A percentile compares a stretch with the other conserved stretches of the same genome.
Conservation (phyloP, 2,113 vertebrate species). For the Rhipidura dahli region DNA sequence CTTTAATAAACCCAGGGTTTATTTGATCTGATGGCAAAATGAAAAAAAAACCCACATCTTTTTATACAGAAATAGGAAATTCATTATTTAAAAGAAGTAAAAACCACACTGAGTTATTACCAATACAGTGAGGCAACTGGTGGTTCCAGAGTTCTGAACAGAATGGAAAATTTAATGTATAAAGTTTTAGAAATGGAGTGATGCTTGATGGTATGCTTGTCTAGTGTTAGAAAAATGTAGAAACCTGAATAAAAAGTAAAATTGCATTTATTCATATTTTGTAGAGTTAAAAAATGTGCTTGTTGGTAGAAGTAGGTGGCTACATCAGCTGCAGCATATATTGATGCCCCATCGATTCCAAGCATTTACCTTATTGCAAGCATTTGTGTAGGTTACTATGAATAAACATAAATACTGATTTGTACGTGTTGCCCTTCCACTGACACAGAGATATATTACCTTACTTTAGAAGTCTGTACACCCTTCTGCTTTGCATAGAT, state of each 20-base stretch:
- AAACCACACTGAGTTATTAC: not conserved
- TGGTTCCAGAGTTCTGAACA: not conserved
- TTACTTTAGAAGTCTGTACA: constrained; percentile 59
- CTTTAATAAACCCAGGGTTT: not conserved
- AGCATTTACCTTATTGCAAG: constrained; percentile 43
- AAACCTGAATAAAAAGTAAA: not conserved
- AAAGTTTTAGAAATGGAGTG: not conserved
- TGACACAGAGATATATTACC: constrained; percentile 66
- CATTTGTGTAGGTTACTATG: constrained; percentile 57
- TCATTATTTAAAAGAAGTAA: not conserved
- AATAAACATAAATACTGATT: constrained; percentile 67
- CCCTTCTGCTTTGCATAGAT: constrained; percentile 60
- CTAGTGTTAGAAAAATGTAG: not conserved
- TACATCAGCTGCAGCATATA: not conserved
- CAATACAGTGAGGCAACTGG: not conserved
- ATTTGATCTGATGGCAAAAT: not conserved
- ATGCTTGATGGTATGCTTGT: not conserved
- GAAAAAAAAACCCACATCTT: accelerated
- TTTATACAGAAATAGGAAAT: not conserved
- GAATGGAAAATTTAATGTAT: not conserved
- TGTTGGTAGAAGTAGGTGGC: not conserved
- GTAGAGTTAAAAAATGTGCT: not conserved
- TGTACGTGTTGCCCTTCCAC: constrained; percentile 51
- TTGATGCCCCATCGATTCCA: not conserved
- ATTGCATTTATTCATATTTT: not conserved